These are phyloP conservation scores for Hydrozoanthus gracilis DNA, from an alignment of 92 coral and sea anemone species.

Conservation along the genomic window DNA sequence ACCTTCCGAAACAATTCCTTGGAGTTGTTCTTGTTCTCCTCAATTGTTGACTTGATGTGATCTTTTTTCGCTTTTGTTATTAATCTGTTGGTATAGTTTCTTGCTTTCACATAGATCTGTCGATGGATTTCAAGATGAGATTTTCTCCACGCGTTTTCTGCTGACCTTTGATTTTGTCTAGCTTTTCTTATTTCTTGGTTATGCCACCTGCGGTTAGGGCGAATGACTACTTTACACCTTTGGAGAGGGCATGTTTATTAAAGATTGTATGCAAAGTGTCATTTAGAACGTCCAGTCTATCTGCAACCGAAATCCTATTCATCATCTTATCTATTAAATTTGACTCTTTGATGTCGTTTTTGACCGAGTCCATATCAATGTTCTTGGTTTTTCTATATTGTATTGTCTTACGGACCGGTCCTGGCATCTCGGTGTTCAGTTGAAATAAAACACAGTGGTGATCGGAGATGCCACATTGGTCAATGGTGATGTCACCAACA, in stretches of 20 bases:
- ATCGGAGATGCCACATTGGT: neutral
- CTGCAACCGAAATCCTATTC: neutral
- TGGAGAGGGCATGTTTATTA: neutral
- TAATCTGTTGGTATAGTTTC: neutral
- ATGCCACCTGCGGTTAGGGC: neutral
- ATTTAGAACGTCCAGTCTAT: neutral
- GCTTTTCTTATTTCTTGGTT: neutral
- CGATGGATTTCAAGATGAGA: neutral
- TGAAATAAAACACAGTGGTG: neutral
- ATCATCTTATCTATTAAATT: neutral
- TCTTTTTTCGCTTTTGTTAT: neutral
- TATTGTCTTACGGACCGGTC: neutral
- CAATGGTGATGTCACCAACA: neutral
- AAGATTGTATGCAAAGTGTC: neutral
- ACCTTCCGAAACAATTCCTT: neutral
- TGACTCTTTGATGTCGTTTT: neutral
- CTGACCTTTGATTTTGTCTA: neutral
- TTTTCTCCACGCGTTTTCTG: neutral
- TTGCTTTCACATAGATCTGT: neutral
- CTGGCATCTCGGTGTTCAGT: neutral
- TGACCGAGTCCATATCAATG: neutral
- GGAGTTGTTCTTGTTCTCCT: neutral
- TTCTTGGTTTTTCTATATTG: neutral
- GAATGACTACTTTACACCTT: neutral
- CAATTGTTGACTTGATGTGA: neutral